phyloP scores from a whole-genome alignment of 2,888 invertebrate genomes.

The Dynastes grantii region DNA sequence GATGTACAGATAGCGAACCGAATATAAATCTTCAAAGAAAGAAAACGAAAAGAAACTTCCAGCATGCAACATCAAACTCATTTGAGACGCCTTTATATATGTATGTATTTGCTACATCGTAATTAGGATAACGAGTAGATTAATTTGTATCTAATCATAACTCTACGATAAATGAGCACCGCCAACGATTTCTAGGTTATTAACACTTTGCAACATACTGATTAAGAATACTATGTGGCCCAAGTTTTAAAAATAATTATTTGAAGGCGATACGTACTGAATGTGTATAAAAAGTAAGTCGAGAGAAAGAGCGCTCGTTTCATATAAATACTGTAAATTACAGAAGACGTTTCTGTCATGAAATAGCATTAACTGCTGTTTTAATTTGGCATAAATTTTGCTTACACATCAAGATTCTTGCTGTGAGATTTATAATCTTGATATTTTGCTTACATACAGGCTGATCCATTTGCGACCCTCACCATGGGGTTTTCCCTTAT shows the following conservation, averaged over 20 bases:
- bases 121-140: neutral
- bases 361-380: constrained; percentile 12
- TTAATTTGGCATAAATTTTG: constrained; percentile 8
- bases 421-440: neutral
- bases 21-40: neutral
- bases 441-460: no score
- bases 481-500: no score
- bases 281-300: no score
- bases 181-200: neutral
- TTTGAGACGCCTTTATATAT: neutral
- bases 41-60: neutral
- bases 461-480: no score
- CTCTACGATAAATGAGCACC: neutral
- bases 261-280: no score
- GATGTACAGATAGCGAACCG: neutral
- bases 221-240: no score
- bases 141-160: neutral
- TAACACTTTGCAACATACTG: neutral
- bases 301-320: no score
- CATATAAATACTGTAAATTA: neutral
- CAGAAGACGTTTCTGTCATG: neutral
- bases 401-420: neutral
- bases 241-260: no score
- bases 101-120: neutral
- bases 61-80: constrained; percentile 8